Base-by-base conservation (phyloP, 2,888 invertebrate species). In the Mechanitis mazaeus region DNA sequence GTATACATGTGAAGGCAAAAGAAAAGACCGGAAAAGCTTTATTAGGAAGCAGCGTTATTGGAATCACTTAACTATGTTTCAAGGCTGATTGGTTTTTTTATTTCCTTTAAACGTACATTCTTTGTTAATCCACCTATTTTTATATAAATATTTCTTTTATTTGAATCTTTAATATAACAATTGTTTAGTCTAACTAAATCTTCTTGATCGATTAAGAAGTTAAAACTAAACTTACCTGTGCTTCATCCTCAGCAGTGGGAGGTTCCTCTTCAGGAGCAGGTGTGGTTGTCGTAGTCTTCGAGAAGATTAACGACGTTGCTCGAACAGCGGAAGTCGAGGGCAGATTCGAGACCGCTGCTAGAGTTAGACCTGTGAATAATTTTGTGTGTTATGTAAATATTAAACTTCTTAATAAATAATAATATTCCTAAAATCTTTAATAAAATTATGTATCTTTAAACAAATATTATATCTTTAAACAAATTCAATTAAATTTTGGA, bases 301-400 rank as follows among this genome's bases (percentile, higher is more conserved):
- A 81, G 80, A 91, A 92, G 80, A 93, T 91, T 63, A 94, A 87
- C 0, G 93, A 91, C 12, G 93, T 92, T 50, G 93, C 92, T 68
- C 91, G 89, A 50, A 91, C 85, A 38, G 92, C 91, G 72, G 92
- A 87, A 59, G 93, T 80, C 80, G 87, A 75, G 77, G 87, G 83
- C 9, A 87, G 67, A 2, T 80, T 78, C 1, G 91, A 81, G 50
- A 91, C 67, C 68, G 90, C 80, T 71, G 87, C 87, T 64, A 91
- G 75, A 47, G 72, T 68, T 54, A 82, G 65, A 75, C 84, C 87
- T 88, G 83, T 20, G 54, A 81, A 50, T 7, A 11, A 31, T 31
- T 31, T 31, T 42, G 9, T 1, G 1, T 3, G 11, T 20, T 20
- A 20, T 20, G 20, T 20, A 20, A 20, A 20, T 20, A 20, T 20